Percentiles rank a stretch among this genome's conserved stretches.
Conservation (phyloP, 1,140 invertebrate genomes). For the Heliconius nattereri region DNA sequence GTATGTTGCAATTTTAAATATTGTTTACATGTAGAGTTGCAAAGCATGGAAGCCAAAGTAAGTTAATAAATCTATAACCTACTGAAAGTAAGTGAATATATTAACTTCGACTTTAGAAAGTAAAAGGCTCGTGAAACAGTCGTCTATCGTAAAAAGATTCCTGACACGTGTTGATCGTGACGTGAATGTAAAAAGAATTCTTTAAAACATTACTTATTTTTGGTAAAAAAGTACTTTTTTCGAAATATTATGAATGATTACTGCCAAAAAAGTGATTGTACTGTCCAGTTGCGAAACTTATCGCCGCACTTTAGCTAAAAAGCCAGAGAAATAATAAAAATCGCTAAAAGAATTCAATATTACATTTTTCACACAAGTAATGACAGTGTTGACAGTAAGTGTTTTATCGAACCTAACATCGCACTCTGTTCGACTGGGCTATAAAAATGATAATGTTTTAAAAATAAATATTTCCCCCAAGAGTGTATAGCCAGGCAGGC, state of each 20-base stretch:
- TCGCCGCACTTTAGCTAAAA: too few species aligned
- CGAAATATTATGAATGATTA: too few species aligned
- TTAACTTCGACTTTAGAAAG: neutral
- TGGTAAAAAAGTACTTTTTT: neutral
- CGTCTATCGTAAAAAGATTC: neutral
- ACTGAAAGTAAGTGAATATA: conserved; percentile 4
- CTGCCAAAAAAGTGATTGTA: too few species aligned
- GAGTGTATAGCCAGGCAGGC: neutral
- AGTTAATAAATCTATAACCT: neutral
- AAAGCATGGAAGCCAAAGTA: neutral
- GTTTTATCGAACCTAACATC: neutral
- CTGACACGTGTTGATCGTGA: conserved; percentile 6
- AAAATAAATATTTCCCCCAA: neutral
- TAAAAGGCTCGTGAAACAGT: conserved; percentile 4
- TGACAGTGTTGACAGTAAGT: too few species aligned
- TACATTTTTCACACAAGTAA: too few species aligned
- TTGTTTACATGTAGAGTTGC: too few species aligned
- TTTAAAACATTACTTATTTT: neutral
- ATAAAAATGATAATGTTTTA: neutral
- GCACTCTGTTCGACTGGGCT: neutral
- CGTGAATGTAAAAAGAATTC: neutral
- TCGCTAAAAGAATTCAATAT: too few species aligned
- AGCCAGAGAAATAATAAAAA: too few species aligned
- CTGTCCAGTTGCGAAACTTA: too few species aligned
- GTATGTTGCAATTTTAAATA: too few species aligned